Evolutionary conservation across 2,797 vertebrate species (phyloP).

Genomic region (Oreochromis mossambicus): DNA sequence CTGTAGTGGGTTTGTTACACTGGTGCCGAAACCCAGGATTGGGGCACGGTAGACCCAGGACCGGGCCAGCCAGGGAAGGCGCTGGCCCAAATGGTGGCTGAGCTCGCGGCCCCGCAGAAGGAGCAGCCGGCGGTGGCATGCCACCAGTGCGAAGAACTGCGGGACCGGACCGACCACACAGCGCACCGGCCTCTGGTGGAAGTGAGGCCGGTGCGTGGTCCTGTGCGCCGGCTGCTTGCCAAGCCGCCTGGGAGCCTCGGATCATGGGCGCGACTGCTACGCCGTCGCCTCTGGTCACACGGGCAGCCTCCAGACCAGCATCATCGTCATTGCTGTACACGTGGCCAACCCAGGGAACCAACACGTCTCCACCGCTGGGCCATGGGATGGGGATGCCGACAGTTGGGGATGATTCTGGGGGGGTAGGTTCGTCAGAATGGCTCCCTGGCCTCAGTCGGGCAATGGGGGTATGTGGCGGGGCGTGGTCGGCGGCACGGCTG

Average conservation of each 20-base stretch:
- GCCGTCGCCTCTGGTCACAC: not conserved
- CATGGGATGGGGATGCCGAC: not conserved
- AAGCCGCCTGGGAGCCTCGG: not conserved
- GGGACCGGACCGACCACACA: accelerated
- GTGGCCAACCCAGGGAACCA: not conserved
- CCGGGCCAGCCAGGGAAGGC: not conserved
- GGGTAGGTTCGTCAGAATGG: not conserved
- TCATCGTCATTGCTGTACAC: not conserved
- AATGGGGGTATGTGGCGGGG: no score
- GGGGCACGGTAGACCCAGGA: not conserved
- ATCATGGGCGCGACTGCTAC: not conserved
- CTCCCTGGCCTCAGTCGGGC: no score
- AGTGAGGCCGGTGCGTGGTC: not conserved
- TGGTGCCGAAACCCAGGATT: not conserved
- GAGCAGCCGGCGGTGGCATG: accelerated
- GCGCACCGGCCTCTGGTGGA: not conserved
- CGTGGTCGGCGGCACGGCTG: no score
- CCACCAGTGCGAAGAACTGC: accelerated
- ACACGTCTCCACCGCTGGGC: not conserved
- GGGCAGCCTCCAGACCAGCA: not conserved
- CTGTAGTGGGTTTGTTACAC: not conserved
- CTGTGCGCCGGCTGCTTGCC: accelerated
- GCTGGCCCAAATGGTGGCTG: not conserved
- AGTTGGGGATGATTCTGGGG: not conserved
- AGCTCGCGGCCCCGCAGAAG: not conserved